Evolutionary conservation across 2,888 invertebrate species (phyloP), one percentile per base, ranked within the genome.

Genomic region (Eutolmus rufibarbis): DNA sequence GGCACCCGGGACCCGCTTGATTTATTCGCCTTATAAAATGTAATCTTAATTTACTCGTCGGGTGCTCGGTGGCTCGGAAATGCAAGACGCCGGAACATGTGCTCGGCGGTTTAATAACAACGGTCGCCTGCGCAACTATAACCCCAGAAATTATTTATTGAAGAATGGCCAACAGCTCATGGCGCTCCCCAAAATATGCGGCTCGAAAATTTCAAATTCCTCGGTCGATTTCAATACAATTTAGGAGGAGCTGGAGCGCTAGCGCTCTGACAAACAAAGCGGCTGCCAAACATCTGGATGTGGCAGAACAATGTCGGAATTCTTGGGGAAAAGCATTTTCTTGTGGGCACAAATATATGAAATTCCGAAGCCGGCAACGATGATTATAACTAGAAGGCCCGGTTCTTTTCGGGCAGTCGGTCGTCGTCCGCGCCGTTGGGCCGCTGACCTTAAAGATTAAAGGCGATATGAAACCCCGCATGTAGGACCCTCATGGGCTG

Each of bases 151-250:
- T 82, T 82, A 57, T 82, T 82, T 82, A 82, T 82, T 82, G 66
- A 57, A 82, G 66, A 82, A 82, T 66, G 23, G 57, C 82, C 82
- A 46, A 16, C 79, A 79, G n/a, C 57, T 37, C 28, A 19, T 37
- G 23, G 79, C 31, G 82, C 8, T 85, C n/a, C 46, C 74, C 34
- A 56, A 51, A 74, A 85, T 74, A 74, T 85, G 85, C 46, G 85
- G 85, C 74, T 74, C 31, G 85, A 85, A 85, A 85, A 74, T 85
- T 85, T 85, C 85, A 85, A 85, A 85, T 85, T 85, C 85, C 85
- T 85, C 74, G 85, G 85, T 85, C 85, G 85, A 85, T 85, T 85
- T 85, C 85, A 85, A 85, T 85, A 74, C 74, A 85, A 85, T 85
- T 85, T 85, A 51, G 74, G 85, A 85, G 85, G 43, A 85, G 46